Evolutionary conservation across 1,140 invertebrate genomes (phyloP).

Genomic region (Calosoma granatense): DNA sequence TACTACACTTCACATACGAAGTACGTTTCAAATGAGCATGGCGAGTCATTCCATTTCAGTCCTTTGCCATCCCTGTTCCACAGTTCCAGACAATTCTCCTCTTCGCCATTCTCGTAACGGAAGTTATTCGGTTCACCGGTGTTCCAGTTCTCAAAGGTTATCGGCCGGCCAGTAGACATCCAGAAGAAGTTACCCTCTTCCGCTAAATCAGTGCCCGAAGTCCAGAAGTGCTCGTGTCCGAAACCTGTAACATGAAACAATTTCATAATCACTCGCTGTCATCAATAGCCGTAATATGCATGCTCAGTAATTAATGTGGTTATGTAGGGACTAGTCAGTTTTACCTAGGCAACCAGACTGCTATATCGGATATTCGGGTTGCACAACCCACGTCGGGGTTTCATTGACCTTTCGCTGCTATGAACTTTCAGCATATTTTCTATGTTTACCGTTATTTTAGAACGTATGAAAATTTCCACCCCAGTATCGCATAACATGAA

Average conservation of each 20-base stretch:
- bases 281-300: too few species aligned
- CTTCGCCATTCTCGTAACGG: slow-evolving; percentile 84
- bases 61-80: slow-evolving; percentile 89
- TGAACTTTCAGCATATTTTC: too few species aligned
- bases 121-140: slow-evolving; percentile 85
- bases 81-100: slow-evolving; percentile 81
- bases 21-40: slow-evolving; percentile 84
- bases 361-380: too few species aligned
- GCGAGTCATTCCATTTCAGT: slow-evolving; percentile 86
- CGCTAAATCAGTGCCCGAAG: slow-evolving; percentile 79
- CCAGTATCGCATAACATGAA: too few species aligned
- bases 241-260: slow-evolving; percentile 48
- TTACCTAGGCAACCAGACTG: too few species aligned
- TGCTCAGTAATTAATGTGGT: too few species aligned
- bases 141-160: slow-evolving; percentile 88
- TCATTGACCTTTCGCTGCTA: too few species aligned
- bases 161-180: slow-evolving; percentile 80
- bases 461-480: too few species aligned
- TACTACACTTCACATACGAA: slow-evolving; percentile 80
- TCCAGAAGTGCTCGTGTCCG: slow-evolving; percentile 87
- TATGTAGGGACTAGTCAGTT: too few species aligned
- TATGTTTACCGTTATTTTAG: too few species aligned
- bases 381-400: too few species aligned
- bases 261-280: background rate
- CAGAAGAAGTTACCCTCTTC: slow-evolving; percentile 85